Conservation (phyloP, 1,140 invertebrate species). For the Drosophila repletoides region DNA sequence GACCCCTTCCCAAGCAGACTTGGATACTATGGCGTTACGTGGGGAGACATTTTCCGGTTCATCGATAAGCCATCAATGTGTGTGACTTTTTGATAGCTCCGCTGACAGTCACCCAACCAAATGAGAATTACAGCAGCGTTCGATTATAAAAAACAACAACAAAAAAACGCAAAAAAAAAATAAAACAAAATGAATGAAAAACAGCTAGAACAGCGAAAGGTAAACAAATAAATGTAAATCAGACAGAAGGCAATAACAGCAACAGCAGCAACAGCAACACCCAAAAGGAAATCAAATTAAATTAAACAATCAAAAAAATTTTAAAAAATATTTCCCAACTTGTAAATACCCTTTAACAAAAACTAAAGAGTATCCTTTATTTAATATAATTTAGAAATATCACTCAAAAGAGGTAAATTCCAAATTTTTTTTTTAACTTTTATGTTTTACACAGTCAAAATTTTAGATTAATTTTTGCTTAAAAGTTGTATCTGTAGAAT, state of each 20-base stretch:
- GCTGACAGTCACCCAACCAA: slow-evolving; percentile 43
- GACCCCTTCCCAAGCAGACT: neutral
- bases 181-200: slow-evolving; percentile 6
- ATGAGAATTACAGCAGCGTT: slow-evolving; percentile 23
- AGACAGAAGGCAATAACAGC: slow-evolving; percentile 21
- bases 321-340: too few relatives aligned
- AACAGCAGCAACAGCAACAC: slow-evolving; percentile 18
- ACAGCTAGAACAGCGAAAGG: slow-evolving; percentile 46
- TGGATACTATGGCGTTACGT: too few relatives aligned
- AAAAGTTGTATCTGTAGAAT: too few relatives aligned
- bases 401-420: too few relatives aligned
- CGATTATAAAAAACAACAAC: neutral
- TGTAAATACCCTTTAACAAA: too few relatives aligned
- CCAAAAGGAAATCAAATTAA: slow-evolving; percentile 52
- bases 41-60: slow-evolving; percentile 9
- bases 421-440: too few relatives aligned
- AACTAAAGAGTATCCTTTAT: too few relatives aligned
- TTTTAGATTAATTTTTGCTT: too few relatives aligned
- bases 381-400: too few relatives aligned
- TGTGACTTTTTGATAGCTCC: slow-evolving; percentile 63
- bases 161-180: slow-evolving; percentile 7
- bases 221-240: slow-evolving; percentile 72
- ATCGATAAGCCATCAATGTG: slow-evolving; percentile 66
- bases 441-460: too few relatives aligned
- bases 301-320: slow-evolving; percentile 14